A percentile compares a stretch with the other conserved stretches of the same genome.
Conservation (phyloP, 2,888 invertebrate genomes). For the Nematopogon swammerdamellus region DNA sequence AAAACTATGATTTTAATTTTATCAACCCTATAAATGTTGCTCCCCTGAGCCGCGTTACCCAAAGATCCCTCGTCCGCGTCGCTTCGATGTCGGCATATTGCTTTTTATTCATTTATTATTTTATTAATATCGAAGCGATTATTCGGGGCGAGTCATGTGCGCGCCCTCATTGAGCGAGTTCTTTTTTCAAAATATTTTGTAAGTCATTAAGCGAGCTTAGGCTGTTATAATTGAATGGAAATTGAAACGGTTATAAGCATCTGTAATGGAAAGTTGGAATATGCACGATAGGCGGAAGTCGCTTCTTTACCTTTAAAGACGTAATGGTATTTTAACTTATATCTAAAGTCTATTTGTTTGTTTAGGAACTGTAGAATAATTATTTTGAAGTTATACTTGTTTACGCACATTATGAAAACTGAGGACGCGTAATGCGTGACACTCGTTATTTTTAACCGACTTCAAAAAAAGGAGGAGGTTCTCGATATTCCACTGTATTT, state of each 20-base stretch:
- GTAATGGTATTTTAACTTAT: too few relatives aligned
- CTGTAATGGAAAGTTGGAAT: background rate
- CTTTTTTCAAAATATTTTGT: background rate
- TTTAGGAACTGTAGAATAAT: too few relatives aligned
- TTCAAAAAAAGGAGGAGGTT: too few relatives aligned
- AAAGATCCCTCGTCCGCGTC: background rate
- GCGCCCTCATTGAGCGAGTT: background rate
- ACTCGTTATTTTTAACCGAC: too few relatives aligned
- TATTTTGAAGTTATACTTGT: too few relatives aligned
- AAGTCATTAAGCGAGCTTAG: background rate
- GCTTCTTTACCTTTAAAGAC: too few relatives aligned
- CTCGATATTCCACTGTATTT: too few relatives aligned
- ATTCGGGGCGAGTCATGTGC: background rate
- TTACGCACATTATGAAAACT: too few relatives aligned
- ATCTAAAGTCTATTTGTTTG: too few relatives aligned
- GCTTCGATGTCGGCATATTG: background rate
- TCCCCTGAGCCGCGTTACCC: background rate
- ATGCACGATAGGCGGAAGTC: background rate
- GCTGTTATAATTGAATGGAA: background rate
- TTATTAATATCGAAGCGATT: background rate
- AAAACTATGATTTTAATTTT: too few relatives aligned
- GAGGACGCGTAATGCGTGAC: too few relatives aligned
- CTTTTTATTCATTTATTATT: background rate
- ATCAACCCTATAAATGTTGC: too few relatives aligned
- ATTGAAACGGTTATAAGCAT: background rate